A percentile compares a stretch with the other conserved stretches of the same genome.
Conservation (phyloP, 37 sponge, comb jelly and placozoan genomes). For the Oscarella lobularis region DNA sequence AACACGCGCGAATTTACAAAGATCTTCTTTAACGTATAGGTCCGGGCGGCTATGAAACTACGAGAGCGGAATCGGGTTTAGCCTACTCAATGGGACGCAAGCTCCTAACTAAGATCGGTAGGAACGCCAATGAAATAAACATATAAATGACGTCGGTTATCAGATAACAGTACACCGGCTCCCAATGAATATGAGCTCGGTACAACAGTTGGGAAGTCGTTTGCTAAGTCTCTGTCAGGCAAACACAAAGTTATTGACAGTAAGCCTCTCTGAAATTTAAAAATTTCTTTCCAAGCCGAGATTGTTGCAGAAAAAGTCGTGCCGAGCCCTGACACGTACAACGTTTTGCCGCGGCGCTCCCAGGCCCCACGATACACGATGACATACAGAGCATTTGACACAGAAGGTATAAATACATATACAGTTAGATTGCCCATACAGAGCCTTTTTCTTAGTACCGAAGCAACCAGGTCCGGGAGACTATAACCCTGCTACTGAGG, state of each 20-base stretch:
- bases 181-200: constrained; percentile 21
- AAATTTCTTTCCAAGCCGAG: not conserved
- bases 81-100: not conserved
- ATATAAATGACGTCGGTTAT: not conserved
- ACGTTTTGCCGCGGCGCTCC: not conserved
- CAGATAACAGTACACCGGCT: constrained; percentile 11
- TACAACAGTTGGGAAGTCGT: constrained; percentile 1
- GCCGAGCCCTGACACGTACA: constrained; percentile 16
- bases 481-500: constrained; percentile 7
- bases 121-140: not conserved
- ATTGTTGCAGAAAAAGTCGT: not conserved
- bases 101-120: not conserved
- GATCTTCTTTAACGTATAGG: not conserved
- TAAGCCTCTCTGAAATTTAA: not conserved
- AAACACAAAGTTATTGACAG: not conserved
- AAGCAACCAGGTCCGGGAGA: constrained; percentile 21
- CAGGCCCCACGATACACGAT: constrained; percentile 4
- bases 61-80: not conserved
- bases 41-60: not conserved
- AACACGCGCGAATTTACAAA: not conserved
- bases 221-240: constrained; percentile 23
- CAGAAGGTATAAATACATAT: too few species aligned
- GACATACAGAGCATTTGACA: constrained; percentile 26
- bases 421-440: too few species aligned
- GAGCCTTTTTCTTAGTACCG: not conserved